Conservation (phyloP, 1,140 invertebrate species). For the Melipona quadrifasciata region DNA sequence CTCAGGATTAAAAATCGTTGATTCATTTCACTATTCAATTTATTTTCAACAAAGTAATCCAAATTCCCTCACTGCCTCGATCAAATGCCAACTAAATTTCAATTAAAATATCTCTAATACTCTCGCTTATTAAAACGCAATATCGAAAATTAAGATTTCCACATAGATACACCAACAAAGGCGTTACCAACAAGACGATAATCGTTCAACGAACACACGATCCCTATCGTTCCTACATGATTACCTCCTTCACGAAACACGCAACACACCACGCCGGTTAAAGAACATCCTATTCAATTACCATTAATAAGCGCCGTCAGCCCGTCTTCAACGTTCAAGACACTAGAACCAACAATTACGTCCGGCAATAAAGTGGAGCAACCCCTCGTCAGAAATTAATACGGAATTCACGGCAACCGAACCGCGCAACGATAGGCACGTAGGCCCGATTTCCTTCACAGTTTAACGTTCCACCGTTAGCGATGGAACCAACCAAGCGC, state of each 20-base stretch:
- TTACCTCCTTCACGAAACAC: background rate
- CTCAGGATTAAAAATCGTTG: too few species aligned
- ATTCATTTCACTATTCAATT: background rate
- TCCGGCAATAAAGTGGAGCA: conserved; percentile 29
- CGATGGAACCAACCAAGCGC: too few species aligned
- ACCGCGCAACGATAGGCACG: conserved; percentile 34
- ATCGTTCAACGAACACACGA: background rate
- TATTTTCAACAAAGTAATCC: background rate
- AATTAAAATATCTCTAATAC: background rate
- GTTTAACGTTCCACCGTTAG: conserved; percentile 66
- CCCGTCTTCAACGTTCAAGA: conserved; percentile 1
- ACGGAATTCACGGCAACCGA: conserved; percentile 16
- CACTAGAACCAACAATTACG: conserved; percentile 39
- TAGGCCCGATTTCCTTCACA: conserved; percentile 72
- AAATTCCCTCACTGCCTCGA: background rate
- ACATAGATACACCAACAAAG: background rate
- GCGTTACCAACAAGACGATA: background rate
- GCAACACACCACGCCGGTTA: background rate
- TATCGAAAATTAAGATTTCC: background rate
- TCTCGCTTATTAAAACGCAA: background rate
- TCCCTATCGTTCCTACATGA: background rate
- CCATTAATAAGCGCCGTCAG: conserved; percentile 11
- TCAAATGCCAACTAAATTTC: background rate
- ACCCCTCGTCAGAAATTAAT: conserved; percentile 33
- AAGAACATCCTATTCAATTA: conserved; percentile 36